Evolutionary conservation across 2,113 vertebrate species (phyloP).

Genomic region (Petrocephalus microphthalmus): DNA sequence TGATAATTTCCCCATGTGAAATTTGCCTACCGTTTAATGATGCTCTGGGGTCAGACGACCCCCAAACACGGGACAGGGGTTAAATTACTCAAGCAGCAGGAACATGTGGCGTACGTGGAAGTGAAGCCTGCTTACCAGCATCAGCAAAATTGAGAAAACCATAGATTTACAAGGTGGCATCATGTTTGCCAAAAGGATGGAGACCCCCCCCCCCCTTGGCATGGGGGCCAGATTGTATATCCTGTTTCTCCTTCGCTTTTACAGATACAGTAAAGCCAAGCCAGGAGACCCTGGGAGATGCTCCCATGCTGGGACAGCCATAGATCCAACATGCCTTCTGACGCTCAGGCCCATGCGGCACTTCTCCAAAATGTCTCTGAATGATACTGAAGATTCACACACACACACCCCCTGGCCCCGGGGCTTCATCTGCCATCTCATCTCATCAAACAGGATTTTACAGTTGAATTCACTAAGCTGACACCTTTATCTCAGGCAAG

Average conservation of each 20-base stretch:
- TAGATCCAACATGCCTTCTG: not conserved
- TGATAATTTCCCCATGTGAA: too few species aligned
- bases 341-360: not conserved
- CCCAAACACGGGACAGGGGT: too few species aligned
- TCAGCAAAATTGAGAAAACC: not conserved
- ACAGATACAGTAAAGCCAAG: not conserved
- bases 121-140: not conserved
- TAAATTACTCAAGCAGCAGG: not conserved
- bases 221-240: not conserved
- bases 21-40: too few species aligned
- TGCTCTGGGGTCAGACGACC: too few species aligned
- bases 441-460: not conserved
- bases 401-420: not conserved
- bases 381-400: not conserved
- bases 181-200: not conserved
- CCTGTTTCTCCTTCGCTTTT: not conserved
- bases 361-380: too few species aligned
- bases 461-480: not conserved
- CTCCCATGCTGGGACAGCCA: not conserved
- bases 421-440: not conserved
- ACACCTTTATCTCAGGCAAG: not conserved
- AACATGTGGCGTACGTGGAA: not conserved
- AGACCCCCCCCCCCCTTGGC: not conserved
- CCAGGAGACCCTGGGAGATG: not conserved
- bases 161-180: not conserved